A percentile compares a stretch with the other conserved stretches of the same genome.
Evolutionary conservation across 2,113 vertebrate genomes (phyloP).

Genomic region (Ia io): DNA sequence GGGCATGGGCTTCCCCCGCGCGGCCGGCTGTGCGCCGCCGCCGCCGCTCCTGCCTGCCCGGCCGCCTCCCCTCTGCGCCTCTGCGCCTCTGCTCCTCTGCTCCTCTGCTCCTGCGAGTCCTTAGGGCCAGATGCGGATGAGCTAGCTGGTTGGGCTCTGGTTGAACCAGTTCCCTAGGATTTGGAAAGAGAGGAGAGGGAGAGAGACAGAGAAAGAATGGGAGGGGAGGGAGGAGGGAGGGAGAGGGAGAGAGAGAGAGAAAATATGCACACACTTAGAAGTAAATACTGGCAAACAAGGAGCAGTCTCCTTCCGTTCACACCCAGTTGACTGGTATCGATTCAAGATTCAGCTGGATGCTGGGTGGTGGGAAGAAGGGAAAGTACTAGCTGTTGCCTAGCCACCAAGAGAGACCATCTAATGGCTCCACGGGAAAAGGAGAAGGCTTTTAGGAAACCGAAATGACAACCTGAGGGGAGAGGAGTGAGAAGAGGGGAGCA

Average conservation of each 20-base stretch:
- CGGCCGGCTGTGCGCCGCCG: background rate
- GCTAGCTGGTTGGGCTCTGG: background rate
- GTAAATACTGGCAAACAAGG: constrained; percentile 22
- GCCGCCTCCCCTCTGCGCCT: background rate
- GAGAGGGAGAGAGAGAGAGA: background rate
- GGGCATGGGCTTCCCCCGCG: constrained; percentile 34
- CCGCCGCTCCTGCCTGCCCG: background rate
- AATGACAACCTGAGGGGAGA: background rate
- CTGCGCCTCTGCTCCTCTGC: no score
- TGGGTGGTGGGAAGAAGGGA: background rate
- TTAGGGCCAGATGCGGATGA: background rate
- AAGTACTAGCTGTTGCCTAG: background rate
- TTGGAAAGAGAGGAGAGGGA: background rate
- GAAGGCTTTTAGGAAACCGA: background rate
- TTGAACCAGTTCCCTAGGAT: constrained; percentile 40
- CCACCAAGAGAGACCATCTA: background rate
- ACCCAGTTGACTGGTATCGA: constrained; percentile 36
- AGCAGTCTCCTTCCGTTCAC: constrained; percentile 49
- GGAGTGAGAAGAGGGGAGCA: background rate
- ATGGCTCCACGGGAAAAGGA: background rate
- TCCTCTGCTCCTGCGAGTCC: background rate
- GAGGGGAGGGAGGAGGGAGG: background rate
- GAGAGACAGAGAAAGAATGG: background rate
- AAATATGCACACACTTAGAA: background rate
- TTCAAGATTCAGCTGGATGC: constrained; percentile 26